Evolutionary conservation across 2,888 invertebrate genomes (phyloP), one percentile per base, ranked within the genome.

Genomic region (Panzeria rudis): DNA sequence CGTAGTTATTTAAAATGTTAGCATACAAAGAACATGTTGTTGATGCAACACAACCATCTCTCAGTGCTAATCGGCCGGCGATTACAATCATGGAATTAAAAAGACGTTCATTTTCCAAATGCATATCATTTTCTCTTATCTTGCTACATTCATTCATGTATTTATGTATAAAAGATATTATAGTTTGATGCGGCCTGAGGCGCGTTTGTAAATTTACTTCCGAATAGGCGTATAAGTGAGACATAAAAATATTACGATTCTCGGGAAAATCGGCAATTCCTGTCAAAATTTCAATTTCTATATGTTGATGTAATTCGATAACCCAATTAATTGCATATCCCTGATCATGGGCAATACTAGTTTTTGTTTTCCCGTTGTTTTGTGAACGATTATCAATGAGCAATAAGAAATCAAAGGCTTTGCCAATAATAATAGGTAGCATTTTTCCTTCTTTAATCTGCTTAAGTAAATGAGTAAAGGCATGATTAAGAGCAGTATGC

Each of bases 41-140:
- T 29, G 86, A 82, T 20, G 92, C 91, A 0, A 90, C 72, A 8
- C 81, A 66, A 25, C 87, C 81, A 41, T 92, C 91, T 23, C 92
- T 87, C 32, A 92, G 68, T 0, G 91, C 89, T 15, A 92, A 87
- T 7, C 92, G 89, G 1, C 91, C 91, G 0, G 90, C 88, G 20
- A 92, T 89, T 11, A 91, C 86, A 62, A 92, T 91, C 90, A 92
- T 91, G 78, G 90, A 91, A 86, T 92, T 92, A 41, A 92, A 89
- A 13, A 90, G 88, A 3, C 91, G 90, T 69, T 91, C 91, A 76
- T 92, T 92, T 35, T 92, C 92, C 50, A 89, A 88, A 87, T 90
- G 89, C 73, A 91, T 89, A 15, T 90, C 89, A 2, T 82, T 75
- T 62, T 92, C 91, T 8, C 85, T 87, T 1, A 92, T 83, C 56